These are phyloP conservation scores for Asteroscopus sphinx DNA, from an alignment of 2,888 invertebrate species.

Conservation along the genomic window DNA sequence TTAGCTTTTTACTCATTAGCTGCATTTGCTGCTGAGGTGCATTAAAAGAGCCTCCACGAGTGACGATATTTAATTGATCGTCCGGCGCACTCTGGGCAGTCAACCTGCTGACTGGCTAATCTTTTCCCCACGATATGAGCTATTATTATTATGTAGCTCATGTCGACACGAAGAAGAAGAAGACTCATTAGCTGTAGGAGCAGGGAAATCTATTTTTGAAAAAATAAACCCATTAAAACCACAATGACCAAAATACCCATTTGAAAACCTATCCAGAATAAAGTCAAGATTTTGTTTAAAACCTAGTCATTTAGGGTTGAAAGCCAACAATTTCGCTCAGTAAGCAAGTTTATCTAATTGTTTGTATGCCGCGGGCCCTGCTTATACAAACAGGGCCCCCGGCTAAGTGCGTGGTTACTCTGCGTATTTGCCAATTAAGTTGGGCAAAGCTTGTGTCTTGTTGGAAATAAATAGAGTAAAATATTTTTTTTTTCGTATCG, in stretches of 20 bases:
- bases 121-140: too few species aligned
- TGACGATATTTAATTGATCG: too few species aligned
- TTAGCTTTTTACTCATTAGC: too few species aligned
- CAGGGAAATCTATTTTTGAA: too few species aligned
- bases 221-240: not conserved
- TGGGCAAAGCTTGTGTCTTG: constrained; percentile 2
- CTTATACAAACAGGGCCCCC: constrained; percentile 1
- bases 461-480: not conserved
- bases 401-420: not conserved
- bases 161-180: too few species aligned
- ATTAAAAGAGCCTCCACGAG: too few species aligned
- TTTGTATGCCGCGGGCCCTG: too few species aligned
- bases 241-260: not conserved
- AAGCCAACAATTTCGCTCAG: constrained; percentile 21
- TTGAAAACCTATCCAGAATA: not conserved
- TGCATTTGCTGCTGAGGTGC: too few species aligned
- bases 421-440: constrained; percentile 29
- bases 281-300: constrained; percentile 4
- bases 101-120: too few species aligned
- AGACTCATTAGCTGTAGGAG: too few species aligned
- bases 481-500: not conserved
- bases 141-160: too few species aligned
- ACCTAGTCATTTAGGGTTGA: constrained; percentile 3
- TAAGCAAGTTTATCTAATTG: constrained; percentile 21
- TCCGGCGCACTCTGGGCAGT: too few species aligned